Evolutionary conservation across 1,140 invertebrate species (phyloP), one percentile per base, ranked within the genome.

Genomic region (Melanaphis sacchari): DNA sequence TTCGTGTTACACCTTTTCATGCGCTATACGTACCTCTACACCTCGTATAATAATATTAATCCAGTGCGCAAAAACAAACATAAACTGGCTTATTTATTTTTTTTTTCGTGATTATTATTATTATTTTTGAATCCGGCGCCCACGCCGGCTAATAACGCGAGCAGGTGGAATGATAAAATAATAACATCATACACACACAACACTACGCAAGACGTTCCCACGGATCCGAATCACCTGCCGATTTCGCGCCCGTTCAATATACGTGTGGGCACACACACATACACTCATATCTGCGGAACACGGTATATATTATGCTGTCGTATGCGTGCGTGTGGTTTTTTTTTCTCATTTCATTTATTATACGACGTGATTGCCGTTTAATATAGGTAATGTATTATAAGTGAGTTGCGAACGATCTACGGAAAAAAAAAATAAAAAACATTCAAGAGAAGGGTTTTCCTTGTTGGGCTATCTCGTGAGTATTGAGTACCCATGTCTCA

Each of bases 161-260:
- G 88, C 88, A 90, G 88, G 88, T 90, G 88, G 36, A 90, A 90
- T 90, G 88, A 90, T 90, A 90, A 90, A 90, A 90, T 90, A 90
- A 90, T 90, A 90, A 59, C 88, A 59, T 59, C 88, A 40, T 52
- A 38, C 36, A 54, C 88, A 31, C 87, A 36, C n/a, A n/a, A 15
- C 87, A 54, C 46, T 76, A 5, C 88, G 26, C 88, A 90, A 90
- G 88, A 90, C 88, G 88, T 90, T 90, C 88, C 88, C 88, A 90
- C 88, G 88, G 49, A 90, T 90, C 88, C 88, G 49, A 54, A 90
- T 90, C 88, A 90, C 88, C 88, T 90, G 88, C 88, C 88, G 88
- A 90, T 90, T 90, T 90, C 49, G 88, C 88, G 88, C 46, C 87
- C 88, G 88, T 90, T 90, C 52, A 54, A 76, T 46, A 46, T 38